Conservation (phyloP, 1,140 invertebrate genomes). For the Trachelipus rathkii region DNA sequence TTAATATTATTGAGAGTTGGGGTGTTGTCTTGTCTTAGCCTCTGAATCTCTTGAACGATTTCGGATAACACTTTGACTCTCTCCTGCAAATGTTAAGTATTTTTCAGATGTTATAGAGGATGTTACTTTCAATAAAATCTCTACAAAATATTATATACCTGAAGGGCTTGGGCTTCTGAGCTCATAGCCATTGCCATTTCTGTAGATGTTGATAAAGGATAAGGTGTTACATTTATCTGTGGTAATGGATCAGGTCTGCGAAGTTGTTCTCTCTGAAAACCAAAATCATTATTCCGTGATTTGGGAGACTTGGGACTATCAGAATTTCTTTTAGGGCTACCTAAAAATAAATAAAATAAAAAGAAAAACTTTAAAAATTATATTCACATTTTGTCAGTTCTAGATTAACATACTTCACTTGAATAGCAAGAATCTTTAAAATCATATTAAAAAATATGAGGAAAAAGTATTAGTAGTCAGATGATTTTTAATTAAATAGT, state of each 20-base stretch:
- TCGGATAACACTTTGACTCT: conserved; percentile 69
- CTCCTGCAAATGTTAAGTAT: conserved; percentile 58
- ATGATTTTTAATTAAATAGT: too few species aligned
- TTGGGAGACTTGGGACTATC: conserved; percentile 3
- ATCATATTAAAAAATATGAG: too few species aligned
- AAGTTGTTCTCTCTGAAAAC: conserved; percentile 34
- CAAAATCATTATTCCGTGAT: neutral
- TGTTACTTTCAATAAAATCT: neutral
- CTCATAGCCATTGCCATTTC: conserved; percentile 47
- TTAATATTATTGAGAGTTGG: conserved; percentile 47
- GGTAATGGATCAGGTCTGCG: conserved; percentile 33
- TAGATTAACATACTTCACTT: too few species aligned
- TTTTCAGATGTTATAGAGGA: neutral
- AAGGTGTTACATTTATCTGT: conserved; percentile 43
- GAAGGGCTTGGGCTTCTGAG: conserved; percentile 68
- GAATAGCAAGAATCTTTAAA: too few species aligned
- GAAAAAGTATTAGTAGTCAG: too few species aligned
- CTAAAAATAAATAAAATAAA: neutral
- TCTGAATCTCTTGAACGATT: conserved; percentile 73
- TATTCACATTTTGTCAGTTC: too few species aligned
- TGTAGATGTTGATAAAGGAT: conserved; percentile 44
- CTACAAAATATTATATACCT: conserved; percentile 53
- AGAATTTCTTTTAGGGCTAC: neutral
- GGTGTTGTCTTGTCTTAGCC: conserved; percentile 60
- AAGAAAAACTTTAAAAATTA: too few species aligned